Evolutionary conservation across 2,888 invertebrate genomes (phyloP).

Genomic region (Trilocha varians): DNA sequence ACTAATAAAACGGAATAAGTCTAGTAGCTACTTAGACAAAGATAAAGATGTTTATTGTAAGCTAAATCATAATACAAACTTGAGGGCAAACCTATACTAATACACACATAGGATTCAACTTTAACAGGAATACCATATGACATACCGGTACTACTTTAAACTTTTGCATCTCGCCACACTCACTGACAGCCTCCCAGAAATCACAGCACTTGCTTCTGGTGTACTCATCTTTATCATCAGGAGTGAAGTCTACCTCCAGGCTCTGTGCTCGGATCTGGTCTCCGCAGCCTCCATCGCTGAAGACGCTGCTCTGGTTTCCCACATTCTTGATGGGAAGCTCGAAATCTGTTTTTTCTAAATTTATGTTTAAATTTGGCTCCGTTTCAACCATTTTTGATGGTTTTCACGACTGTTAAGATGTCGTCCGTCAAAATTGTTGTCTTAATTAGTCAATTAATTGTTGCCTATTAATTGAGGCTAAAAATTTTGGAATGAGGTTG

Average conservation of each 20-base stretch:
- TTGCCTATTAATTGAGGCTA: no score
- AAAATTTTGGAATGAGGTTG: no score
- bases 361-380: not conserved
- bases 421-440: not conserved
- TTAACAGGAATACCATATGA: no score
- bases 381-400: not conserved
- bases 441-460: no score
- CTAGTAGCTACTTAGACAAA: no score
- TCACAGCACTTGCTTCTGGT: slow-evolving; percentile 26
- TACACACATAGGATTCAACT: no score
- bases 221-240: slow-evolving; percentile 20
- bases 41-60: no score
- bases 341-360: not conserved
- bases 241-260: slow-evolving; percentile 16
- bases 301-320: slow-evolving; percentile 4
- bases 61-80: no score
- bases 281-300: slow-evolving; percentile 16
- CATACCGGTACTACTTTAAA: slow-evolving; percentile 26
- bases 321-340: slow-evolving; percentile 1
- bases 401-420: not conserved
- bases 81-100: no score
- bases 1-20: no score
- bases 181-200: slow-evolving; percentile 28
- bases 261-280: slow-evolving; percentile 12
- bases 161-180: slow-evolving; percentile 17